Conservation (phyloP, 2,888 invertebrate genomes). For the Tiliacea aurago region DNA sequence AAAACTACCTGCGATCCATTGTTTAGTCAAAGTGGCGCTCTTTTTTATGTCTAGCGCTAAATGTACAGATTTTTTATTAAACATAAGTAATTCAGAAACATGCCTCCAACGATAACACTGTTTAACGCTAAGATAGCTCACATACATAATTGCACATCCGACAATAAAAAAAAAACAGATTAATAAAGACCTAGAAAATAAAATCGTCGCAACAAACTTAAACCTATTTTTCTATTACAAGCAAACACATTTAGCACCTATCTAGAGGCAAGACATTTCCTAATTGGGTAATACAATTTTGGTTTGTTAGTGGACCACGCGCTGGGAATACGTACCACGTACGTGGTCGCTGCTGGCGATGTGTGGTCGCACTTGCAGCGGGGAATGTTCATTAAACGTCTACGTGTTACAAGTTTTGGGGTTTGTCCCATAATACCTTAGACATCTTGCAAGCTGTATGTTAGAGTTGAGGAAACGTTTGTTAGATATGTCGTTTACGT, state of each 20-base stretch:
- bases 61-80: background rate
- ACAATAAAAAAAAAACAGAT: background rate
- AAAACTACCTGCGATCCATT: slow-evolving; percentile 35
- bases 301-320: slow-evolving; percentile 86
- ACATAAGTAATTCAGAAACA: background rate
- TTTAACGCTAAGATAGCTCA: background rate
- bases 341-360: slow-evolving; percentile 75
- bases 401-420: background rate
- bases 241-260: slow-evolving; percentile 63
- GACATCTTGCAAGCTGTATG: background rate
- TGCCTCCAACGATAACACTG: background rate
- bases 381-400: slow-evolving; percentile 36
- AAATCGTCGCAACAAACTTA: slow-evolving; percentile 21
- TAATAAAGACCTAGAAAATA: background rate
- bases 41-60: background rate
- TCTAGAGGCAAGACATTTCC: slow-evolving; percentile 78
- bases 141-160: background rate
- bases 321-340: slow-evolving; percentile 81
- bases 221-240: slow-evolving; percentile 51
- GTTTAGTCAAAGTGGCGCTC: slow-evolving; percentile 5
- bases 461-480: background rate
- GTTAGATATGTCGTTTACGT: background rate
- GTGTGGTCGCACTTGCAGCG: slow-evolving; percentile 66
- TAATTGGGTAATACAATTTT: slow-evolving; percentile 88
- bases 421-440: background rate